Percentiles rank a stretch among this genome's conserved stretches.
Conservation (phyloP, 2,797 vertebrate species). For the Tokudaia tokunoshimensis region DNA sequence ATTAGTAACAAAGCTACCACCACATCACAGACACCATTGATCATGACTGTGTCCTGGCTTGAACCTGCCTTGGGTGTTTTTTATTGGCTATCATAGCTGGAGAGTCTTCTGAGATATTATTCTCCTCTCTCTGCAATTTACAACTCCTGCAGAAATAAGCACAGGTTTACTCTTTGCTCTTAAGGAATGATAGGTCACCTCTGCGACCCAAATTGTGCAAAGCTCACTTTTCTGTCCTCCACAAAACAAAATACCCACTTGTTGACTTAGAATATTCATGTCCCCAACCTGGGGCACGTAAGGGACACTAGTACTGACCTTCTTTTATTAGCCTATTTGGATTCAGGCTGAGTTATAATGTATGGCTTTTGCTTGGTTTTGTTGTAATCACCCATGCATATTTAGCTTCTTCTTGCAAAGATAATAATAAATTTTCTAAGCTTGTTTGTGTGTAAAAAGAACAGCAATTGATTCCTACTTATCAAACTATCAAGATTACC, state of each 20-base stretch:
- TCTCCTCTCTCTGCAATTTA: background rate
- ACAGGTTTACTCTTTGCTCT: too few species aligned
- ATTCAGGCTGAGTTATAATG: background rate
- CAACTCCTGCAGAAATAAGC: background rate
- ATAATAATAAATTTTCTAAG: constrained; percentile 1
- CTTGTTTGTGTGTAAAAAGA: background rate
- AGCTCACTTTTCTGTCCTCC: background rate
- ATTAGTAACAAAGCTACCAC: background rate
- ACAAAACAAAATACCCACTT: background rate
- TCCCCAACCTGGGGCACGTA: background rate
- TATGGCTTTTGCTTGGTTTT: background rate
- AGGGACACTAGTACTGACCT: background rate
- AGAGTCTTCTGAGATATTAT: background rate
- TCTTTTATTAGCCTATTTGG: background rate
- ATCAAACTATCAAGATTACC: background rate
- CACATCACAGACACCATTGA: background rate
- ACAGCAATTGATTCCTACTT: background rate
- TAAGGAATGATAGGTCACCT: background rate
- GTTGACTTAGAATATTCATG: background rate
- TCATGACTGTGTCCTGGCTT: background rate
- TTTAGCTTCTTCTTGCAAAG: background rate
- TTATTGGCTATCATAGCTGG: background rate
- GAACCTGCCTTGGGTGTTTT: background rate
- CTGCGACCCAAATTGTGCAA: background rate
- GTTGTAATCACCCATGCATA: background rate